Evolutionary conservation across 2,888 invertebrate species (phyloP).

Genomic region (Drosophila lutescens): DNA sequence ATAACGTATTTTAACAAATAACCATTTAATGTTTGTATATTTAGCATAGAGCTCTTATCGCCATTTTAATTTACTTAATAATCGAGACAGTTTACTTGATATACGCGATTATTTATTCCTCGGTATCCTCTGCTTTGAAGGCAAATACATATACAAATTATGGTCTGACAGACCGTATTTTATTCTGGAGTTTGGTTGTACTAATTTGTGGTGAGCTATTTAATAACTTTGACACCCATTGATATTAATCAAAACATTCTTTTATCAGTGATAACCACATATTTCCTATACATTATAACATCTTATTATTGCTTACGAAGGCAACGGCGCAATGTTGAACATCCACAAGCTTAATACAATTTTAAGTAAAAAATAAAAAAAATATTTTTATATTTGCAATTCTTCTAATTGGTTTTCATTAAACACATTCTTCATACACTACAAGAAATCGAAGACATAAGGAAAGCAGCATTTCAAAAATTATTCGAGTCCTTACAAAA

Average conservation of each 20-base stretch:
- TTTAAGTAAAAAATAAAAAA: not conserved
- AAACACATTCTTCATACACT: too few species aligned
- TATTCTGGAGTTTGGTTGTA: not conserved
- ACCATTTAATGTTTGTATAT: too few species aligned
- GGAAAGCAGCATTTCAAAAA: too few species aligned
- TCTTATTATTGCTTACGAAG: constrained; percentile 2
- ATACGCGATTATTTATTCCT: not conserved
- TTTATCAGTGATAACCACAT: not conserved
- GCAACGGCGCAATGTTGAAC: not conserved
- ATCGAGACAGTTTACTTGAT: not conserved
- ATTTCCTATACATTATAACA: constrained; percentile 1
- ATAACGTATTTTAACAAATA: too few species aligned
- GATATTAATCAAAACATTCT: not conserved
- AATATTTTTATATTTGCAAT: too few species aligned
- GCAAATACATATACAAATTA: not conserved
- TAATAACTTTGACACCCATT: too few species aligned
- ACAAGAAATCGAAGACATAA: too few species aligned
- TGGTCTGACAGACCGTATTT: not conserved
- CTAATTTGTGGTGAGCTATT: not conserved
- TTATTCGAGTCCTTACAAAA: too few species aligned
- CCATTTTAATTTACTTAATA: not conserved
- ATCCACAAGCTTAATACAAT: not conserved
- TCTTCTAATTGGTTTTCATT: too few species aligned
- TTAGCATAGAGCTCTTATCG: not conserved
- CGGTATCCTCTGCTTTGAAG: not conserved